Conservation (phyloP, 1,140 invertebrate species). For the Brachionus rotundiformis region DNA sequence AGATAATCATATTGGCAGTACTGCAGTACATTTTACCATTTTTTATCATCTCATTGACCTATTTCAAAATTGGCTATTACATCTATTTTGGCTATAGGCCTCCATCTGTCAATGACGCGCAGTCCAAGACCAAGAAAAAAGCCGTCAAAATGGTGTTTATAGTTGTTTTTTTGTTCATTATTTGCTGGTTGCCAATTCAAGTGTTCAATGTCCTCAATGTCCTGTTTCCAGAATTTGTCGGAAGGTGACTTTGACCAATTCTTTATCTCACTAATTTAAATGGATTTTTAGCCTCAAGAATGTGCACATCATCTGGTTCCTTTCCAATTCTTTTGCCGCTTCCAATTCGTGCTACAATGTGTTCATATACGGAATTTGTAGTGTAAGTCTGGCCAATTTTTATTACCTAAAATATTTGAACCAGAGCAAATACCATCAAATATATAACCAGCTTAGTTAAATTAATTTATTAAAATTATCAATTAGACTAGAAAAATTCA, state of each 20-base stretch:
- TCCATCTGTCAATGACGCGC: not conserved
- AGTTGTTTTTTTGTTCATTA: conserved; percentile 64
- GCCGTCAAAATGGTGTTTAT: conserved; percentile 64
- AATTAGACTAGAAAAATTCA: no score
- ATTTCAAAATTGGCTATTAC: conserved; percentile 34
- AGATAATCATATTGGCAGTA: conserved; percentile 1
- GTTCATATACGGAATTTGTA: conserved; percentile 81
- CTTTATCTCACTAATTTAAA: not conserved
- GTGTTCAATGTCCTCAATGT: conserved; percentile 55
- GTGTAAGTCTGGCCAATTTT: conserved; percentile 70
- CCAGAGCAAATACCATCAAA: no score
- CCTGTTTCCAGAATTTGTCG: not conserved
- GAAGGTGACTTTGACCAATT: conserved; percentile 9
- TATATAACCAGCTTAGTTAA: no score
- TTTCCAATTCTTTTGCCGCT: conserved; percentile 81
- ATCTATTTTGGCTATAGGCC: conserved; percentile 39
- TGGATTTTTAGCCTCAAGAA: conserved; percentile 58
- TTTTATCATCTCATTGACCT: not conserved
- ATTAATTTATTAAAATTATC: no score
- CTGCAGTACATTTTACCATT: conserved; percentile 48
- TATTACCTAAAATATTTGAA: no score
- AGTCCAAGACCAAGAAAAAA: conserved; percentile 23
- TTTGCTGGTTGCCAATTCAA: conserved; percentile 66
- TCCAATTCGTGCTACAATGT: conserved; percentile 82
- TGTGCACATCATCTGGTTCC: conserved; percentile 69